A percentile compares a stretch with the other conserved stretches of the same genome.
These are phyloP conservation scores for Empis stercorea DNA, from an alignment of 2,888 invertebrate genomes.

Conservation along the genomic window DNA sequence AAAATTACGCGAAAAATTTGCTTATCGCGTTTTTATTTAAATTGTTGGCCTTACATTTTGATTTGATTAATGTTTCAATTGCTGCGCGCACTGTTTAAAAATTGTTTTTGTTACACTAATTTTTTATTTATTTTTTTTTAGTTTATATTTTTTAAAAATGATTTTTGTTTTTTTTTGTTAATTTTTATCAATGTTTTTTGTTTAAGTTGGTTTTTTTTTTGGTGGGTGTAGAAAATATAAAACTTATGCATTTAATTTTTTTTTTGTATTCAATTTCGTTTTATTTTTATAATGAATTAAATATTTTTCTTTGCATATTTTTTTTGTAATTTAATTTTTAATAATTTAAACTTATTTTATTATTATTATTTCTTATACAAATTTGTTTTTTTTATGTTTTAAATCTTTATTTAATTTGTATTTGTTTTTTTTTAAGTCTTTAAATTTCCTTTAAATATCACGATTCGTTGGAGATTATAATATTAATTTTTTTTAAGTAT, in stretches of 20 bases:
- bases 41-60: too few species aligned
- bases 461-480: slow-evolving; percentile 6
- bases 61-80: too few species aligned
- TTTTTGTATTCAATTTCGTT: background rate
- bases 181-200: background rate
- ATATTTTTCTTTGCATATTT: too few species aligned
- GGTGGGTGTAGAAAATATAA: background rate
- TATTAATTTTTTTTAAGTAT: slow-evolving; percentile 8
- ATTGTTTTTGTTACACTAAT: too few species aligned
- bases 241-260: slow-evolving; percentile 11
- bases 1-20: too few species aligned
- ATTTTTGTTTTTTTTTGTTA: background rate
- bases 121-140: too few species aligned
- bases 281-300: background rate
- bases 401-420: too few species aligned
- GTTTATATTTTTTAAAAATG: background rate
- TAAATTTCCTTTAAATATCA: slow-evolving; percentile 6
- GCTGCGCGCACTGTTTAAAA: too few species aligned
- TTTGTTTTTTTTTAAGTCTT: slow-evolving; percentile 9
- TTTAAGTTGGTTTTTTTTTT: too few species aligned
- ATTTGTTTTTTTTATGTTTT: slow-evolving; percentile 3
- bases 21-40: too few species aligned
- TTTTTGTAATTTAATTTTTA: background rate
- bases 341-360: background rate
- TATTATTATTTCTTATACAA: background rate